Conservation (phyloP, 2,113 vertebrate species). For the Vulpes lagopus region DNA sequence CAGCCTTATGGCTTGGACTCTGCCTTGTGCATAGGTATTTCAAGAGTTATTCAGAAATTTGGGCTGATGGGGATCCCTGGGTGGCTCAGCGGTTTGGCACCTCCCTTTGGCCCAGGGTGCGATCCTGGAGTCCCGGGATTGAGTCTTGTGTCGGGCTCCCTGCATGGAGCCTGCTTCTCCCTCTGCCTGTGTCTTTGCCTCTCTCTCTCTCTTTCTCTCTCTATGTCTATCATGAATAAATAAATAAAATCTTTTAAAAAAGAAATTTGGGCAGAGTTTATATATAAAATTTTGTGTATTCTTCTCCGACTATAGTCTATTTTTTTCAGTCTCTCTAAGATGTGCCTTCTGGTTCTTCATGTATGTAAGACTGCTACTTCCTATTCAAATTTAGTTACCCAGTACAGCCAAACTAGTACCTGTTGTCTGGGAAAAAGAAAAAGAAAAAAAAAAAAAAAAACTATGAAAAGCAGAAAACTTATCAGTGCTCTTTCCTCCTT, state of each 20-base stretch:
- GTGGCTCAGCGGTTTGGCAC: too few relatives aligned
- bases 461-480: not conserved
- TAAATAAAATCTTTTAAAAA: too few relatives aligned
- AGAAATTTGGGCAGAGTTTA: not conserved
- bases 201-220: too few relatives aligned
- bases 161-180: too few relatives aligned
- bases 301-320: not conserved
- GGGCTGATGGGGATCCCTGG: not conserved
- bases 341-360: not conserved
- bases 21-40: not conserved
- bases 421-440: not conserved
- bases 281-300: not conserved
- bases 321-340: not conserved
- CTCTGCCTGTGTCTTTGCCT: too few relatives aligned
- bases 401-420: not conserved
- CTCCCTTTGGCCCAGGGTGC: too few relatives aligned
- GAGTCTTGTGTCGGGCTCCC: too few relatives aligned
- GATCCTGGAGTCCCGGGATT: too few relatives aligned
- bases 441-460: not conserved
- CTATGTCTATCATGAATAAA: too few relatives aligned
- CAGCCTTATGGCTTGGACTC: not conserved
- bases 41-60: not conserved
- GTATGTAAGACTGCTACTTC: not conserved
- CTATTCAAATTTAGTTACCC: not conserved
- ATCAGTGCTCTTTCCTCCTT: not conserved